Percentiles rank a stretch among this genome's conserved stretches.
Conservation (phyloP, 2,113 vertebrate species). For the Crotalus tigris region DNA sequence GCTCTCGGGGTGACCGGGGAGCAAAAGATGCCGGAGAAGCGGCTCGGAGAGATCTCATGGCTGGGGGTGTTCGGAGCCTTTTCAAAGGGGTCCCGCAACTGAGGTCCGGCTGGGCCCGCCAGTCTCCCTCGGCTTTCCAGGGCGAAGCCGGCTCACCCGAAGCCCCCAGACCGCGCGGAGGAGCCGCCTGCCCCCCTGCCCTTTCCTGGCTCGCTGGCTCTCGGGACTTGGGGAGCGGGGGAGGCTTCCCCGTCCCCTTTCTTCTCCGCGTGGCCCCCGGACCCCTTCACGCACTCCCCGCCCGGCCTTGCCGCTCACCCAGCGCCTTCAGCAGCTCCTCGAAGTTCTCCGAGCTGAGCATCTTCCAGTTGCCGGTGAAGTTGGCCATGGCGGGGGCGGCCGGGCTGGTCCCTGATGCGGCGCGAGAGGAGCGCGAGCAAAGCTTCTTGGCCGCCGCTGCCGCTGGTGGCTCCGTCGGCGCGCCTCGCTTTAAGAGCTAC, state of each 20-base stretch:
- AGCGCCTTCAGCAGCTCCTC: slow-evolving; percentile 87
- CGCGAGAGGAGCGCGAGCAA: not conserved
- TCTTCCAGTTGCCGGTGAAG: slow-evolving; percentile 89
- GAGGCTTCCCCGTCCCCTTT: not conserved
- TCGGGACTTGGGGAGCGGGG: too few species aligned
- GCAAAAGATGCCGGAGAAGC: not conserved
- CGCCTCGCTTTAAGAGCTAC: not conserved
- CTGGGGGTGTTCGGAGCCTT: not conserved
- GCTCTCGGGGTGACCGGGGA: not conserved
- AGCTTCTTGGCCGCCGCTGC: not conserved
- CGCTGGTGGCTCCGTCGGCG: not conserved
- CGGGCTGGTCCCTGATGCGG: not conserved
- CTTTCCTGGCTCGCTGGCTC: not conserved
- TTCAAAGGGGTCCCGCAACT: not conserved
- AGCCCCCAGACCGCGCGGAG: not conserved
- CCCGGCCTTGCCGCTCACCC: slow-evolving; percentile 69
- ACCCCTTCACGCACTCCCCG: not conserved
- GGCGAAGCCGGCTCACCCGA: not conserved
- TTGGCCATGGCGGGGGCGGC: slow-evolving; percentile 65
- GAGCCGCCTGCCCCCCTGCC: not conserved
- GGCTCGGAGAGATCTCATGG: too few species aligned
- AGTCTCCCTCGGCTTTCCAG: not conserved
- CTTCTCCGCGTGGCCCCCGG: not conserved
- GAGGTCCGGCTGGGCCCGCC: not conserved
- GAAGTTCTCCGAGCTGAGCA: slow-evolving; percentile 89